Percentiles rank a stretch among this genome's conserved stretches.
Evolutionary conservation across 2,797 vertebrate genomes (phyloP).

Genomic region (Tiaroga cobitis): DNA sequence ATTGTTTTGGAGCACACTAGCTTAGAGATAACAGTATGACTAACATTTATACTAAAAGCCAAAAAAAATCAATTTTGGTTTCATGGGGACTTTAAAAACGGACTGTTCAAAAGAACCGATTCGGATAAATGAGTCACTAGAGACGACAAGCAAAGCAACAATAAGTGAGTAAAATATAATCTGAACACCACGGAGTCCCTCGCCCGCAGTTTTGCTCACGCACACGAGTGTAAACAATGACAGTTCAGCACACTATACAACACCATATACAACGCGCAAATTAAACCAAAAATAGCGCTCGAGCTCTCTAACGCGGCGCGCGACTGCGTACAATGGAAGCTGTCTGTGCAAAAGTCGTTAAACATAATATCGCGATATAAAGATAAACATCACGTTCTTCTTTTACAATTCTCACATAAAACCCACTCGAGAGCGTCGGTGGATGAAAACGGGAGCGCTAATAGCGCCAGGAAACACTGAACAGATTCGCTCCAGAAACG

Average conservation of each 20-base stretch:
- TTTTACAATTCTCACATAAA: neutral
- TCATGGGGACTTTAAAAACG: neutral
- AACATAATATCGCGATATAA: slow-evolving; percentile 3
- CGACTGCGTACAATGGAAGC: neutral
- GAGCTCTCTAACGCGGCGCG: neutral
- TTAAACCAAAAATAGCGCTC: neutral
- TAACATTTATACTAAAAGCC: too few relatives aligned
- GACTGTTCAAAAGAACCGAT: slow-evolving; percentile 18
- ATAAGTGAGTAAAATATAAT: neutral
- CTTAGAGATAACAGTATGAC: too few relatives aligned
- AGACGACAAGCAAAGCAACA: neutral
- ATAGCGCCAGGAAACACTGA: slow-evolving; percentile 28
- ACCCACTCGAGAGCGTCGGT: neutral
- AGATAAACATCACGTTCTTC: neutral
- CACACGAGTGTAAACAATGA: slow-evolving; percentile 61
- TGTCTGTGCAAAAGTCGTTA: neutral
- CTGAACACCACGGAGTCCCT: slow-evolving; percentile 31
- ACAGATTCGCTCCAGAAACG: slow-evolving; percentile 60
- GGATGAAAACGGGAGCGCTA: neutral
- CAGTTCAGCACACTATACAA: neutral
- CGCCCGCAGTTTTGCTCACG: slow-evolving; percentile 52
- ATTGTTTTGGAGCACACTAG: too few relatives aligned
- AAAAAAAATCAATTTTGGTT: too few relatives aligned
- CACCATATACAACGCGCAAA: neutral
- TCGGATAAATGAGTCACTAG: neutral